phyloP scores from a whole-genome alignment of 2,888 invertebrate genomes.

The Amiota minor region DNA sequence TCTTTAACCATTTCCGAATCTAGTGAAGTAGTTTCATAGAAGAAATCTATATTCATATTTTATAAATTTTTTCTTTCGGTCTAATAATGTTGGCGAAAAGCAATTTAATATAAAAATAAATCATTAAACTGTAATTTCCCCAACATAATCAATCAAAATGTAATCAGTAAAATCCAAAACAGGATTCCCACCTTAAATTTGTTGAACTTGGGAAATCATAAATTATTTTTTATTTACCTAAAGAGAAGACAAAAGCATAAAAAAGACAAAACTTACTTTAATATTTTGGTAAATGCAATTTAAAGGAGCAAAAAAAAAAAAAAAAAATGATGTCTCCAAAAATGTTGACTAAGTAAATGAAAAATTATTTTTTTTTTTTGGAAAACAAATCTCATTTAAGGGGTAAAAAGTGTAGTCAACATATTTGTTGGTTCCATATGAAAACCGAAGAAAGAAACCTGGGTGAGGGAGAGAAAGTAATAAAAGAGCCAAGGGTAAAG shows the following conservation, averaged over 20 bases:
- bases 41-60: no score
- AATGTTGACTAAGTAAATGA: not conserved
- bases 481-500: not conserved
- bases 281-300: not conserved
- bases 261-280: not conserved
- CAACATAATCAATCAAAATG: not conserved
- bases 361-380: not conserved
- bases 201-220: no score
- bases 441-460: not conserved
- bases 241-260: not conserved
- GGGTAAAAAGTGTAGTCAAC: not conserved
- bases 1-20: no score
- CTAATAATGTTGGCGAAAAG: not conserved
- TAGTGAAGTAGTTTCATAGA: no score
- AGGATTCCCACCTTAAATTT: not conserved
- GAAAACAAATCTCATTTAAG: not conserved
- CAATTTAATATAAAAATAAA: not conserved
- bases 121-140: constrained; percentile 1
- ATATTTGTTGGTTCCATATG: not conserved
- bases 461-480: not conserved
- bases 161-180: constrained; percentile 1
- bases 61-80: no score
- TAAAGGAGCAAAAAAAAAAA: constrained; percentile 1
- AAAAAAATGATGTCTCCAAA: not conserved
- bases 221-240: not conserved